Percentiles rank a stretch among this genome's conserved stretches.
phyloP scores from a whole-genome alignment of 2,113 vertebrate species.

The Aix galericulata region DNA sequence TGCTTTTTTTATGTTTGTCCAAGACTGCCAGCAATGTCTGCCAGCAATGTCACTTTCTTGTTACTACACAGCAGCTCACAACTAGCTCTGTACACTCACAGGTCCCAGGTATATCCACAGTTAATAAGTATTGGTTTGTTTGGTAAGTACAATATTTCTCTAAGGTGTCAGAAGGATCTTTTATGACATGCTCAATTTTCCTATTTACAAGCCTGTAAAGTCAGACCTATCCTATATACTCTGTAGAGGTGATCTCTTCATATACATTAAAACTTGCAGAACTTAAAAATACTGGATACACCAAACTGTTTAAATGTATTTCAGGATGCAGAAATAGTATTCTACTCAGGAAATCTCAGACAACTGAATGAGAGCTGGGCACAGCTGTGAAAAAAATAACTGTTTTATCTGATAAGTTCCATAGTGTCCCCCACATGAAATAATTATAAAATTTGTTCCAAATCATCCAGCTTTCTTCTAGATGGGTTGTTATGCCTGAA shows the following conservation, averaged over 20 bases:
- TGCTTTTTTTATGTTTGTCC: neutral
- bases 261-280: neutral
- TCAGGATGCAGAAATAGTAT: neutral
- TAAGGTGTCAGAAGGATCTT: neutral
- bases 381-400: neutral
- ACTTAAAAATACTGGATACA: neutral
- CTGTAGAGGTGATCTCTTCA: rapidly evolving
- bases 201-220: neutral
- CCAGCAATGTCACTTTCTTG: neutral
- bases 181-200: neutral
- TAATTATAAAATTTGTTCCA: neutral
- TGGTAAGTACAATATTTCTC: neutral
- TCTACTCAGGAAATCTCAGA: neutral
- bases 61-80: neutral
- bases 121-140: neutral
- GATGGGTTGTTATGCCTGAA: neutral
- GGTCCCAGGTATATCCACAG: neutral
- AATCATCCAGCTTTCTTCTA: neutral
- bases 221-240: neutral
- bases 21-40: neutral
- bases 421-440: neutral
- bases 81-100: neutral
- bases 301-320: neutral
- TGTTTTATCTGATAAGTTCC: neutral
- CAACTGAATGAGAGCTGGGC: neutral